These are phyloP conservation scores for Ornithoptera priamus DNA, from an alignment of 2,888 invertebrate genomes.

Conservation along the genomic window DNA sequence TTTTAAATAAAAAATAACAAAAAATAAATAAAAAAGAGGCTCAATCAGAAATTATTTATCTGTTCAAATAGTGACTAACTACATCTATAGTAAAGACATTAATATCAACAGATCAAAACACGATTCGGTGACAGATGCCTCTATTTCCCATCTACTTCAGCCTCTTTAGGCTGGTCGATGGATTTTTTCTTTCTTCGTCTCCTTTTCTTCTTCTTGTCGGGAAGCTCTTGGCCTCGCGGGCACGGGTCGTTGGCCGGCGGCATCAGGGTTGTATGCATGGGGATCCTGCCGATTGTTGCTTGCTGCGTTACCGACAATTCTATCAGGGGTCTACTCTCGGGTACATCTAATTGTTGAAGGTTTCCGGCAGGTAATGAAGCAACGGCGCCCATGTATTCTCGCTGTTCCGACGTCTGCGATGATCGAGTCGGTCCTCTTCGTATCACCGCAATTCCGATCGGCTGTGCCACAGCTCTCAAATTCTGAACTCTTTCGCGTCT, in stretches of 20 bases:
- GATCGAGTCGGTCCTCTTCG: not conserved
- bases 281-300: not conserved
- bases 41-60: too few species aligned
- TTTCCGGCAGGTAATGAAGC: not conserved
- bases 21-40: too few species aligned
- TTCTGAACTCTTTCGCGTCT: not conserved
- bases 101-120: too few species aligned
- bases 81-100: too few species aligned
- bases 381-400: not conserved
- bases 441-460: not conserved
- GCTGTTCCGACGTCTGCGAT: too few species aligned
- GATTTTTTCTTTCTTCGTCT: conserved; percentile 7
- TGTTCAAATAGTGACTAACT: too few species aligned
- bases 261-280: conserved; percentile 9
- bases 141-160: not conserved
- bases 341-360: not conserved
- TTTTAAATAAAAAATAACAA: too few species aligned
- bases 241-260: conserved; percentile 10
- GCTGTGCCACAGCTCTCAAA: not conserved
- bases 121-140: not conserved
- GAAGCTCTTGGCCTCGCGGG: conserved; percentile 10
- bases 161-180: not conserved
- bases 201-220: conserved; percentile 10
- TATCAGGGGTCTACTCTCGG: not conserved
- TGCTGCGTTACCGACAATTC: not conserved